Conservation (phyloP, 2,888 invertebrate genomes). For the Nysson spinosus region DNA sequence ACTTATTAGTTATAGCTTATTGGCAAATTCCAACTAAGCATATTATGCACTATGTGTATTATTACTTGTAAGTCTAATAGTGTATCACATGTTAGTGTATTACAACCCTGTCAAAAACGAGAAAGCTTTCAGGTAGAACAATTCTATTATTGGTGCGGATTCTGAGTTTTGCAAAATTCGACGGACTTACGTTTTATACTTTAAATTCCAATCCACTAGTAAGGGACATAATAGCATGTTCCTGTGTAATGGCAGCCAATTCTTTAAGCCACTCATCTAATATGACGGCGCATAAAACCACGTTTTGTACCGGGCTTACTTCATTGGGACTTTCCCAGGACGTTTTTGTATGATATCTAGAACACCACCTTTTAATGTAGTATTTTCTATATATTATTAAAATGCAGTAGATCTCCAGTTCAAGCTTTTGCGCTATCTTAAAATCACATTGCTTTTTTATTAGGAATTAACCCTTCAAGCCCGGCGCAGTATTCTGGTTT, state of each 20-base stretch:
- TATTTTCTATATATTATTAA: too few species aligned
- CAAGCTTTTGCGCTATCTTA: too few species aligned
- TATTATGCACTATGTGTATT: slow-evolving; percentile 16
- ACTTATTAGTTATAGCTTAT: slow-evolving; percentile 13
- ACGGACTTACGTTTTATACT: slow-evolving; percentile 37
- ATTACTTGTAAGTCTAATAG: slow-evolving; percentile 24
- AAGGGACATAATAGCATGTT: slow-evolving; percentile 88
- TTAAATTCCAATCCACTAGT: slow-evolving; percentile 64
- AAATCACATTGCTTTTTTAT: too few species aligned
- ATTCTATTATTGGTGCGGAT: slow-evolving; percentile 17
- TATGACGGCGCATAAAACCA: slow-evolving; percentile 90
- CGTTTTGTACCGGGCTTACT: slow-evolving; percentile 79
- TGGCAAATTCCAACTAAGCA: slow-evolving; percentile 15
- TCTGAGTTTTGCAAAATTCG: slow-evolving; percentile 11
- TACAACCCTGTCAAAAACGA: slow-evolving; percentile 47
- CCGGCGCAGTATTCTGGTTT: too few species aligned
- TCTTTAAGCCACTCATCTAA: slow-evolving; percentile 98
- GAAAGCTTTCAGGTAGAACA: slow-evolving; percentile 24
- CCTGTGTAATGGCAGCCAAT: slow-evolving; percentile 94
- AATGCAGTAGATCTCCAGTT: too few species aligned
- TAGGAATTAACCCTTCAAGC: too few species aligned
- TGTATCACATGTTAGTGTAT: slow-evolving; percentile 52
- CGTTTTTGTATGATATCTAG: slow-evolving; percentile 62
- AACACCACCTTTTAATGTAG: too few species aligned
- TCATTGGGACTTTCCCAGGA: slow-evolving; percentile 71